Evolutionary conservation across 2,888 invertebrate species (phyloP), one percentile per base, ranked within the genome.

Genomic region (Lithosia quadra): DNA sequence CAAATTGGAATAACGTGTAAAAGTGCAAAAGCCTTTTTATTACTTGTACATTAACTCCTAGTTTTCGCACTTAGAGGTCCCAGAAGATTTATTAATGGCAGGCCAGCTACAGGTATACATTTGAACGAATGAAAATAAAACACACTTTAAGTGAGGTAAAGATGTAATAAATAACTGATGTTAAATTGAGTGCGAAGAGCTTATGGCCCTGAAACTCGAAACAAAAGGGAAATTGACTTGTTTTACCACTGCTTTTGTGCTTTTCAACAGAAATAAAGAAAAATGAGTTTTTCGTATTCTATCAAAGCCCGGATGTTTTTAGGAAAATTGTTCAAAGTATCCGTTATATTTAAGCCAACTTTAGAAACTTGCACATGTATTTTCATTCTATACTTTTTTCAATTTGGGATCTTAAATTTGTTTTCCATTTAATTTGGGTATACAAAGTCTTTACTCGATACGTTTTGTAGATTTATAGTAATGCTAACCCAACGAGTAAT

Each of bases 151-250:
- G 90, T 90, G 89, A 88, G 86, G 87, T 89, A 90, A 92, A 91
- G 90, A 89, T 83, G 91, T 87, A 91, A 92, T 93, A 92, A 92
- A 92, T 92, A 91, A 88, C 91, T 86, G 85, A 91, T 90, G 92
- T 92, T 93, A 92, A 93, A 93, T 93, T 93, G 92, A 92, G 90
- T 92, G 93, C 80, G 88, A 90, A 92, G 89, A 89, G 87, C 89
- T 92, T 92, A 93, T 90, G 90, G 90, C 81, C 88, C 90, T 84
- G 88, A 87, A 92, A 89, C 85, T 86, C 76, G 83, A 84, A 89
- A 88, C 86, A 88, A 86, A 85, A 85, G 86, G 86, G 84, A 85
- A 84, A 86, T 89, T 84, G 82, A 83, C 77, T 73, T 74, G 71
- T 79, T 78, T 83, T 81, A 66, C 85, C 75, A 83, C 79, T 83